These are phyloP conservation scores for Nephila pilipes DNA, from an alignment of 1,140 invertebrate genomes.

Conservation along the genomic window DNA sequence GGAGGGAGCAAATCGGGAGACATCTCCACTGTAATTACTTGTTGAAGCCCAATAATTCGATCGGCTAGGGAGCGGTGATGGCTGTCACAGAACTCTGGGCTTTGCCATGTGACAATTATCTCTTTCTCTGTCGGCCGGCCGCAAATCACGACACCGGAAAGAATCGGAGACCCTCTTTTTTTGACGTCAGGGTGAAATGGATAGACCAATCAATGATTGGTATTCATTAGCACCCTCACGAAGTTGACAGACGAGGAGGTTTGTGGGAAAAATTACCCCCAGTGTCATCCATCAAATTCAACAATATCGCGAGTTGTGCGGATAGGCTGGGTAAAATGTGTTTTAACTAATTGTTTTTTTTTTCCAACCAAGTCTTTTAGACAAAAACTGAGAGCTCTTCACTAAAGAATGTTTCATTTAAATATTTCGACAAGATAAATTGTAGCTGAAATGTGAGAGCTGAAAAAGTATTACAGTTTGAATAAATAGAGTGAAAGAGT, in stretches of 20 bases:
- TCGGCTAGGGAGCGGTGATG: not conserved
- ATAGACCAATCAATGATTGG: not conserved
- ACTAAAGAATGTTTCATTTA: too few relatives aligned
- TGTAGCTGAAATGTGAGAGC: too few relatives aligned
- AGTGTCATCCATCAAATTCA: not conserved
- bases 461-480: too few relatives aligned
- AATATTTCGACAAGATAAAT: too few relatives aligned
- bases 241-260: too few relatives aligned
- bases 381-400: too few relatives aligned
- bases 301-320: not conserved
- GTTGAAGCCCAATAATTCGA: conserved; percentile 48
- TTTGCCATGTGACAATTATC: conserved; percentile 14
- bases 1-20: not conserved
- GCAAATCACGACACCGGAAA: conserved; percentile 3
- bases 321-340: too few relatives aligned
- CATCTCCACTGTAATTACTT: conserved; percentile 29
- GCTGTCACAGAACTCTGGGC: not conserved
- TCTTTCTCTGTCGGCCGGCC: not conserved
- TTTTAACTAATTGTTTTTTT: too few relatives aligned
- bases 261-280: not conserved
- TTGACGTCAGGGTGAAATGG: not conserved
- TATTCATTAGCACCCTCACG: not conserved
- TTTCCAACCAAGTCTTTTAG: too few relatives aligned
- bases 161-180: not conserved
- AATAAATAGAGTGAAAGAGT: too few relatives aligned